Evolutionary conservation across 1,140 invertebrate genomes (phyloP), one percentile per base, ranked within the genome.

Genomic region (Drosophila triauraria): DNA sequence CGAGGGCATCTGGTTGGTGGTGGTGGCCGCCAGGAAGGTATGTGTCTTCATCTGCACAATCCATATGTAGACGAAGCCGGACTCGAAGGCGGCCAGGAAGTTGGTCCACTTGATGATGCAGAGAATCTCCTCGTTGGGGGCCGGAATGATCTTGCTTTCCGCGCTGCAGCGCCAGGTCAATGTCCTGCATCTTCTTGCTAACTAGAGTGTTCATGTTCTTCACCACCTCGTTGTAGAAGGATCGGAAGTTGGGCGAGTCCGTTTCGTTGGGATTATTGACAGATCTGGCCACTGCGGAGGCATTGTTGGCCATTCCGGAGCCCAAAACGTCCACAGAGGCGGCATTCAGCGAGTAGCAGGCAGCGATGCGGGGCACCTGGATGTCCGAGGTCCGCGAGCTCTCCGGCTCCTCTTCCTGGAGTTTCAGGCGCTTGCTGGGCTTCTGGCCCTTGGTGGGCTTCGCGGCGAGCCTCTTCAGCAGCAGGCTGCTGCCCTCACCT

Each of bases 161-260:
- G 12, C 91, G 85, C 43, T 88, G 78, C 48, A 92, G 35, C 1
- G 91, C 91, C 70, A 91, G 42, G 30, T 92, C 91, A 32, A 92
- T 92, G 35, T 92, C 91, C 74, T 92, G 91, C 91, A 92, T 92
- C 44, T 92, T 92, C 27, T 91, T 92, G 60, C 88, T 92, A 4
- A 92, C 91, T 32, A 91, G 74, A 0, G 72, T 78, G 27, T 92
- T 92, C 91, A 92, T 92, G 40, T 87, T 92, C 32, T 80, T 78
- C 0, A 92, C 87, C 1, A 92, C 91, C 25, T 87, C 82, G 43
- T 87, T 80, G 54, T 81, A 92, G 25, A 83, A 81, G 15, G 75
- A 50, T 0, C 74, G 63, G 47, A 85, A 79, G 10, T 64, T 63
- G 15, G 47, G 32, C 8, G 76, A 48, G 4, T 82, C 63, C 15